Evolutionary conservation across 2,797 vertebrate genomes (phyloP), one percentile per base, ranked within the genome.

Genomic region (Sciurus carolinensis): DNA sequence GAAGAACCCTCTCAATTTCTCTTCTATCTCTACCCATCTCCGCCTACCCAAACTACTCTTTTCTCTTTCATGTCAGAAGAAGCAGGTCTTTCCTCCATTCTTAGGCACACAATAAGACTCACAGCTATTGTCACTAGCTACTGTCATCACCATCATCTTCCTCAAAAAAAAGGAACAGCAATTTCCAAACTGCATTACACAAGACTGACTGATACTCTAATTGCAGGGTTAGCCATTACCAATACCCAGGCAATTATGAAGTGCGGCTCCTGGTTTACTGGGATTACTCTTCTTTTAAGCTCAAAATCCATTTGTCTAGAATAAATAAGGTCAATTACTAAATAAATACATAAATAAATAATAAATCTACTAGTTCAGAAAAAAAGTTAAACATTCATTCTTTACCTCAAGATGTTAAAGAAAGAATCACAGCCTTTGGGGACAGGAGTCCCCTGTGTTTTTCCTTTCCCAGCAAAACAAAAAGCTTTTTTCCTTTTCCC

Each of bases 371-470:
- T 54, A 26, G 30, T 18, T 87, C 73, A 47, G 9, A 47, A 47
- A 47, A 47, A 47, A 47, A 47, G 44, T 54, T 62, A 82, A 57
- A 20, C 44, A 79, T 81, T 80, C 33, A 30, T 26, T 93, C 44
- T 94, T 84, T 72, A 80, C 44, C 69, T 91, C 77, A 77, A 92
- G 66, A 64, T 57, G 62, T 57, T 87, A 76, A 73, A 83, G 50
- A 94, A 86, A 80, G 50, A 94, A 88, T 83, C 83, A 59, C 44
- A 24, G 54, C 54, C 54, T 57, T 57, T 57, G 54, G 54, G 54
- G 54, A 57, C 17, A 57, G 20, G 7, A 57, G 7, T 57, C 54
- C 54, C 5, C 17, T 17, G 7, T 18, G 0, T 57, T 20, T 52
- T 4, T 57, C 54, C 54, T 57, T 57, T 57, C 18, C 54, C 22